Evolutionary conservation across 2,797 vertebrate species (phyloP), one percentile per base, ranked within the genome.

Genomic region (Urophycis tenuis): DNA sequence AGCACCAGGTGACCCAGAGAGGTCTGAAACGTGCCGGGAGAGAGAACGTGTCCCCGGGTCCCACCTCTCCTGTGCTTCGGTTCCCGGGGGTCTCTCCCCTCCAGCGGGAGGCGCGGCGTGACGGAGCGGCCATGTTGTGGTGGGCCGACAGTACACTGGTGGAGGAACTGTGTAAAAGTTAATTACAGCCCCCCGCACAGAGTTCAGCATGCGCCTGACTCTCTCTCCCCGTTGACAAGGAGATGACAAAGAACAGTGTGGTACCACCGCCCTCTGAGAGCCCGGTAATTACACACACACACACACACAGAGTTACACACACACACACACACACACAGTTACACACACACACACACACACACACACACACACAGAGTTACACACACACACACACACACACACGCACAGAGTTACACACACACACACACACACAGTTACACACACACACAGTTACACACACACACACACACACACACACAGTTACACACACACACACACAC

Each of bases 341-440:
- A n/a, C n/a, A n/a, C n/a, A n/a, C n/a, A n/a, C n/a, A n/a, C 34
- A 29, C 72, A 15, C 71, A 53, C 73, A 39, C 73, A 34, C 32
- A 19, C 10, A 34, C 33, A 35, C 33, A 32, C 32, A 72, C 70
- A 39, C 67, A n/a, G n/a, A n/a, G n/a, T n/a, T n/a, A 29, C 75
- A 75, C 31, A 71, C 10, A 36, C 22, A 39, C 31, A 75, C n/a
- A 76, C 25, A 71, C 12, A 31, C 6, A 71, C 3, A 71, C 15
- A 83, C 49, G 35, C 49, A 64, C 35, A 39, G 34, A 53, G n/a
- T n/a, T 15, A 35, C 41, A 49, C 73, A 74, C 73, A 29, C 74
- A 75, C 30, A 25, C 14, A 74, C 74, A n/a, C 71, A 35, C 71
- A 25, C 34, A n/a, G n/a, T n/a, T n/a, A 35, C 34, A 35, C 34